These are phyloP conservation scores for Masticophis lateralis DNA, from an alignment of 2,797 vertebrate species.

Conservation along the genomic window DNA sequence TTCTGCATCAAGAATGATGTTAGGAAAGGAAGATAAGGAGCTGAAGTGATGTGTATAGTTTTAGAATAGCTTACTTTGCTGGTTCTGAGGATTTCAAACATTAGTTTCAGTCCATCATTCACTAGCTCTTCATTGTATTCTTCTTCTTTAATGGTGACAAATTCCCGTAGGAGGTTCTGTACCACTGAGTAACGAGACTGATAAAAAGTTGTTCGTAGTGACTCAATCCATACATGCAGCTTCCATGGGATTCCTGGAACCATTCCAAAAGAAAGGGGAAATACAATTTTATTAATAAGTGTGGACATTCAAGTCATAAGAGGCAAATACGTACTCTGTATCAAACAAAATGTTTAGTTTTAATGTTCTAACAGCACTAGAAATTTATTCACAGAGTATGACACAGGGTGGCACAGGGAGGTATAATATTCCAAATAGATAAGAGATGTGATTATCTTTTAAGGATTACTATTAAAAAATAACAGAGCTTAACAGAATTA, in stretches of 20 bases:
- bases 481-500: neutral
- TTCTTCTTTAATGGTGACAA: slow-evolving; percentile 87
- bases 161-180: slow-evolving; percentile 87
- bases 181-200: slow-evolving; percentile 85
- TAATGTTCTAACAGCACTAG: neutral
- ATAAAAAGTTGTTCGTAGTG: slow-evolving; percentile 85
- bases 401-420: neutral
- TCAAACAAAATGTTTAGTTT: neutral
- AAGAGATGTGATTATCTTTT: neutral
- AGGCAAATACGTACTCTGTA: neutral
- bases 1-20: neutral
- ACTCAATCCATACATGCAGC: slow-evolving; percentile 93
- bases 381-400: neutral
- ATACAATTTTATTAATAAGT: neutral
- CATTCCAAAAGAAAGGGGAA: slow-evolving; percentile 15
- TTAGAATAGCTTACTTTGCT: slow-evolving; percentile 80
- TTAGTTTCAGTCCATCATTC: slow-evolving; percentile 83
- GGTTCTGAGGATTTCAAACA: slow-evolving; percentile 88
- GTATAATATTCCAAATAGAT: neutral
- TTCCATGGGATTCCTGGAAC: slow-evolving; percentile 91
- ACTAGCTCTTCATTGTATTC: slow-evolving; percentile 92
- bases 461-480: neutral
- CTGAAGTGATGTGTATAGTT: neutral
- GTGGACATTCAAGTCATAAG: no score
- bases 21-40: neutral